phyloP scores from a whole-genome alignment of 2,888 invertebrate species.

The Macaria notata region DNA sequence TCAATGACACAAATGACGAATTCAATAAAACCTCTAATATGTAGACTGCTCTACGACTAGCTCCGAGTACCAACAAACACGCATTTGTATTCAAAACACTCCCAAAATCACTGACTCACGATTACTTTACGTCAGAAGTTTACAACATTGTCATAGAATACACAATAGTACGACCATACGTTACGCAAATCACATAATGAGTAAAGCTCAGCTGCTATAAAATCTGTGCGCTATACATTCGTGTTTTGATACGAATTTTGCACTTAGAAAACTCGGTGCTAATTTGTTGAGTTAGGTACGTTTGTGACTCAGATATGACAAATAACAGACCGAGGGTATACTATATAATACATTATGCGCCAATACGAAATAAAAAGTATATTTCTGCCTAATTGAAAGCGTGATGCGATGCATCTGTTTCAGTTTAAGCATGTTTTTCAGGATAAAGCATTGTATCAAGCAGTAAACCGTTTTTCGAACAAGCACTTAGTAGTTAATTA shows the following conservation, averaged over 20 bases:
- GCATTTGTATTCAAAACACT: constrained; percentile 19
- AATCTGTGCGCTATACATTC: constrained; percentile 9
- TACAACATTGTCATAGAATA: constrained; percentile 13
- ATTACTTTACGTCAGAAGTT: constrained; percentile 20
- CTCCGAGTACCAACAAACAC: not conserved
- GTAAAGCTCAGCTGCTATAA: constrained; percentile 3
- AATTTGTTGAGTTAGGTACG: constrained; percentile 41
- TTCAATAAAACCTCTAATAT: not conserved
- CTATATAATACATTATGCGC: too few relatives aligned
- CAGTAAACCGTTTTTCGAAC: too few relatives aligned
- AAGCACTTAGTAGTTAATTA: too few relatives aligned
- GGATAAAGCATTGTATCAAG: too few relatives aligned
- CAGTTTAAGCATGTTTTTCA: too few relatives aligned
- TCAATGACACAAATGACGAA: constrained; percentile 4
- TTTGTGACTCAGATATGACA: constrained; percentile 3
- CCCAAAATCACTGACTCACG: constrained; percentile 17
- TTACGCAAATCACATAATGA: constrained; percentile 34
- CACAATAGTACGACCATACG: not conserved
- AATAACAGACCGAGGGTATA: too few relatives aligned
- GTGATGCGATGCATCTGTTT: too few relatives aligned
- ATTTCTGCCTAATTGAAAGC: too few relatives aligned
- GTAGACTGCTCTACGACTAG: not conserved
- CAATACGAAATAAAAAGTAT: too few relatives aligned
- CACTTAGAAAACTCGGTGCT: constrained; percentile 36
- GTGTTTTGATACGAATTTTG: constrained; percentile 35